Evolutionary conservation across 2,113 vertebrate species (phyloP).

Genomic region (Ascaphus truei): DNA sequence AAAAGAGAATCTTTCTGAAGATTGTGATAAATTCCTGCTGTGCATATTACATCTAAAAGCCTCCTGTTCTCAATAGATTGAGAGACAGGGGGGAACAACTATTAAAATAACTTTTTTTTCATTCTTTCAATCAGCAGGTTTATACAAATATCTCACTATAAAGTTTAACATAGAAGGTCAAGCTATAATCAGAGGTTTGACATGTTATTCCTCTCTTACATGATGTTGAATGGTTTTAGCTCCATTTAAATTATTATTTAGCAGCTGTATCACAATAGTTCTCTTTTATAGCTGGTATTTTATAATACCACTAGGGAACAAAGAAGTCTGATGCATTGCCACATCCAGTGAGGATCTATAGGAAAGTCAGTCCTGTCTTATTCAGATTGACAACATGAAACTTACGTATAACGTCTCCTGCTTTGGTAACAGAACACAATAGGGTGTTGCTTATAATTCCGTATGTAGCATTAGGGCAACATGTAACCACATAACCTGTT

Average conservation of each 20-base stretch:
- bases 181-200: not conserved
- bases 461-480: no score
- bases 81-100: constrained; percentile 11
- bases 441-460: no score
- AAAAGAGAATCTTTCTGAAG: not conserved
- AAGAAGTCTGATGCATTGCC: constrained; percentile 6
- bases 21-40: constrained; percentile 38
- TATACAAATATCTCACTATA: constrained; percentile 19
- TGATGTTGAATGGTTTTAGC: not conserved
- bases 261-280: constrained; percentile 1
- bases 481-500: no score
- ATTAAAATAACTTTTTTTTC: constrained; percentile 40
- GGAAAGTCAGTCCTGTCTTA: no score
- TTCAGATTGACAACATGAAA: constrained; percentile 1
- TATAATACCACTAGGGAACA: not conserved
- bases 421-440: no score
- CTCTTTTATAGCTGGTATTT: not conserved
- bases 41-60: constrained; percentile 35
- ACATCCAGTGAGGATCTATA: not conserved
- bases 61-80: constrained; percentile 8
- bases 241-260: constrained; percentile 24
- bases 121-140: constrained; percentile 22
- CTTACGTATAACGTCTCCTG: no score
- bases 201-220: constrained; percentile 23
- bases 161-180: constrained; percentile 20